Conservation (phyloP, 2,113 vertebrate species). For the Tapirus terrestris region DNA sequence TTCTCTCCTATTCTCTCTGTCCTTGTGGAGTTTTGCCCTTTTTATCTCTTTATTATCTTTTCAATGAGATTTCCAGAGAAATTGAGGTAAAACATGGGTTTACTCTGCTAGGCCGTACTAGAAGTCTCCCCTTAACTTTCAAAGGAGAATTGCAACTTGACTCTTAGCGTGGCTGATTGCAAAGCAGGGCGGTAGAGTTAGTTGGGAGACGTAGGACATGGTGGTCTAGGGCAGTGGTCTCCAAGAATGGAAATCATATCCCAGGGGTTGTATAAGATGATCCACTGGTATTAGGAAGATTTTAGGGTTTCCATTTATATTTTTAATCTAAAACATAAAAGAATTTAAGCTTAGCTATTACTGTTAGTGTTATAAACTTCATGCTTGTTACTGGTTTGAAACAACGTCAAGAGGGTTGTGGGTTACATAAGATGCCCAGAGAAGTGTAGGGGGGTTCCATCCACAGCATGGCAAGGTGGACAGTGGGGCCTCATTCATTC, state of each 20-base stretch:
- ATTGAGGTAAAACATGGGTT: not conserved
- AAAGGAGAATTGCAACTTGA: not conserved
- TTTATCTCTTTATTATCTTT: not conserved
- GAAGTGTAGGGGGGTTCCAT: accelerated
- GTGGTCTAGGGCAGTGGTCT: not conserved
- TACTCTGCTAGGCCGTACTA: not conserved
- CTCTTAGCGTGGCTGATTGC: not conserved
- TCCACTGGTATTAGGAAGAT: not conserved
- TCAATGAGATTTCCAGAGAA: not conserved
- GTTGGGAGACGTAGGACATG: not conserved
- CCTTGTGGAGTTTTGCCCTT: not conserved
- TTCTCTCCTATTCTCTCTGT: not conserved
- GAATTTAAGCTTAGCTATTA: not conserved
- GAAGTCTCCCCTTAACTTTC: not conserved
- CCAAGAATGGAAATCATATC: not conserved
- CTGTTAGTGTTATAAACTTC: not conserved
- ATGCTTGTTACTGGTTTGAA: not conserved
- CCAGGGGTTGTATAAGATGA: accelerated
- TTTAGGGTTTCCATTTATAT: not conserved
- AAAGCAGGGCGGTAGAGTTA: not conserved
- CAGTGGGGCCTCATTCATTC: accelerated
- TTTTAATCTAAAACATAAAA: not conserved
- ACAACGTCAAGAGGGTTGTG: not conserved
- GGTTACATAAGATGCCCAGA: accelerated
- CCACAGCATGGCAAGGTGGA: accelerated